These are phyloP conservation scores for Cerceris ruficornis DNA, from an alignment of 2,888 invertebrate genomes.

Conservation along the genomic window DNA sequence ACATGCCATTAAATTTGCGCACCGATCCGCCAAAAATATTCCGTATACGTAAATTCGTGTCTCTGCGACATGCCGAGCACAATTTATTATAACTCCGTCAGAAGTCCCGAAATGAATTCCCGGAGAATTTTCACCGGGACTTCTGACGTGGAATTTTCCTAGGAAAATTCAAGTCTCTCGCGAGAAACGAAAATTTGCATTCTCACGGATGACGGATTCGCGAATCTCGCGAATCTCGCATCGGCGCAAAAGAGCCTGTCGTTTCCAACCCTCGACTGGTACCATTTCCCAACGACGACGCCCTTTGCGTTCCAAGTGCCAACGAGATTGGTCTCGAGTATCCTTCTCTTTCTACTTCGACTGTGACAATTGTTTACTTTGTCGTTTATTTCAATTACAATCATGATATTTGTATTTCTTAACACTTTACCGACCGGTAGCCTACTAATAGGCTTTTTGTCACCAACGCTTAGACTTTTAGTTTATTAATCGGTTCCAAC, in stretches of 20 bases:
- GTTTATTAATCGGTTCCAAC: no score
- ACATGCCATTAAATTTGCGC: slow-evolving; percentile 47
- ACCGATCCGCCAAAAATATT: slow-evolving; percentile 11
- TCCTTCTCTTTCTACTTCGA: no score
- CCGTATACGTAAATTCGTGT: background rate
- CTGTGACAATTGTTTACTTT: no score
- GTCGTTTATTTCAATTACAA: no score
- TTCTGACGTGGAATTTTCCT: slow-evolving; percentile 10
- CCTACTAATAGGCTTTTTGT: no score
- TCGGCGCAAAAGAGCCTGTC: slow-evolving; percentile 24
- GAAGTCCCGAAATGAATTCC: no score
- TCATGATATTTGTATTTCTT: no score
- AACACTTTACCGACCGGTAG: no score
- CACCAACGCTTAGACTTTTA: no score
- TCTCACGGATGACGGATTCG: no score
- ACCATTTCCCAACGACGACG: slow-evolving; percentile 18
- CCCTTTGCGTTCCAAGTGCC: no score
- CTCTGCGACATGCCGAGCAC: background rate
- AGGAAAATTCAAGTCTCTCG: background rate
- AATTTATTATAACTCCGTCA: background rate
- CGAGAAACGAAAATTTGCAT: background rate
- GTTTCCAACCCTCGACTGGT: slow-evolving; percentile 27
- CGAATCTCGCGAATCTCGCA: background rate
- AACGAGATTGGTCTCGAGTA: no score
- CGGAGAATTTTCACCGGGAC: background rate